Evolutionary conservation across 2,888 invertebrate genomes (phyloP).

Genomic region (Venusia cambrica): DNA sequence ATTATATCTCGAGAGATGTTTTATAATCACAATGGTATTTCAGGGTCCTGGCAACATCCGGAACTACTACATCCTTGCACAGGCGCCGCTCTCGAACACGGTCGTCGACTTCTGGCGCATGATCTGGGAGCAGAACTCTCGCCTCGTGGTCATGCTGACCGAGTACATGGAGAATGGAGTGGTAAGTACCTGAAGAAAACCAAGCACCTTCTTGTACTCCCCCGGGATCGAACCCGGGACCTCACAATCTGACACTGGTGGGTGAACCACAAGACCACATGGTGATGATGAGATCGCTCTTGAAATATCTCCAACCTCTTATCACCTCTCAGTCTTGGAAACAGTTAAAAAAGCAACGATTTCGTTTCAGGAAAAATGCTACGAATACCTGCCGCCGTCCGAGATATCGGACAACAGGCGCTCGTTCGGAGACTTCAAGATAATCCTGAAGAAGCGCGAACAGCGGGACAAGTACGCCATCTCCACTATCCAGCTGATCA

Average conservation of each 20-base stretch:
- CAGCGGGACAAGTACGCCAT: constrained; percentile 95
- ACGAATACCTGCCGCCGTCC: constrained; percentile 94
- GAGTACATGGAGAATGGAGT: constrained; percentile 94
- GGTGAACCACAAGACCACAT: no score
- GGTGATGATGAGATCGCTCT: no score
- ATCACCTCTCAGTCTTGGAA: neutral
- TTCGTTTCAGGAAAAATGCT: constrained; percentile 88
- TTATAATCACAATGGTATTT: no score
- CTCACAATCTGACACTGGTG: no score
- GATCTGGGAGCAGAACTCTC: constrained; percentile 96
- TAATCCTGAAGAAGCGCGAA: constrained; percentile 93
- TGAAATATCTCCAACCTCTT: no score
- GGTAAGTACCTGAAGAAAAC: no score
- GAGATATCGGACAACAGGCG: constrained; percentile 94
- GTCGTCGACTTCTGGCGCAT: constrained; percentile 96
- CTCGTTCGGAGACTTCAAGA: constrained; percentile 92
- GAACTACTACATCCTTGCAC: constrained; percentile 94
- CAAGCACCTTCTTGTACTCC: no score
- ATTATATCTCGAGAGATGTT: no score
- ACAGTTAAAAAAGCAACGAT: neutral
- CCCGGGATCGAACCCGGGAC: no score
- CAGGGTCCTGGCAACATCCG: constrained; percentile 93
- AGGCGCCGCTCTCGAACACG: constrained; percentile 92
- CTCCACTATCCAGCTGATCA: constrained; percentile 91
- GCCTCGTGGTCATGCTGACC: constrained; percentile 94